A percentile compares a stretch with the other conserved stretches of the same genome.
Evolutionary conservation across 2,113 vertebrate genomes (phyloP).

Genomic region (Tragelaphus buxtoni): DNA sequence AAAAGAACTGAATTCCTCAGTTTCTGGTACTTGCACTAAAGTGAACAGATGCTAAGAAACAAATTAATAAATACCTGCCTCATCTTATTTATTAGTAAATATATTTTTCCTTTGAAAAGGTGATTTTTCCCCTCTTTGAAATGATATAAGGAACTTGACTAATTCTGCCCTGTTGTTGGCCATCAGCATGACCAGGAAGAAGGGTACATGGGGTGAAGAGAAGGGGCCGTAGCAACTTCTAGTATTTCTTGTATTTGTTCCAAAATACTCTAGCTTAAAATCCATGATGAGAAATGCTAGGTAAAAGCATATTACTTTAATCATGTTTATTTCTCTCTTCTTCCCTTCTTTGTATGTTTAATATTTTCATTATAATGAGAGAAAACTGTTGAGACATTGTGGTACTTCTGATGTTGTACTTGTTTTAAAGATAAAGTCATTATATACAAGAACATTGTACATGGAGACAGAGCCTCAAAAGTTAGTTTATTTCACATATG

Average conservation of each 20-base stretch:
- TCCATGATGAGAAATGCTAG: background rate
- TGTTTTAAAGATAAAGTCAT: background rate
- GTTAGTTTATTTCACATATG: background rate
- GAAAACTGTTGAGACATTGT: background rate
- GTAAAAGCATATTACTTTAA: background rate
- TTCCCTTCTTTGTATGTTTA: background rate
- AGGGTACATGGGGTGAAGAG: background rate
- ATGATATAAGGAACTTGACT: background rate
- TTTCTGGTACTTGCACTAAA: background rate
- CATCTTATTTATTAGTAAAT: background rate
- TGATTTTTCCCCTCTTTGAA: background rate
- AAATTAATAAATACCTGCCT: background rate
- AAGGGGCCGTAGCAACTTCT: background rate
- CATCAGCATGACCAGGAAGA: background rate
- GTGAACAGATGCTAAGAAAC: background rate
- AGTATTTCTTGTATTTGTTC: background rate
- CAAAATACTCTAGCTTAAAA: background rate
- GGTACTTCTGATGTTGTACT: background rate
- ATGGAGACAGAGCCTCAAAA: background rate
- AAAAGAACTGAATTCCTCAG: background rate
- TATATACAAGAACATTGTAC: background rate
- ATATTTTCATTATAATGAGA: background rate
- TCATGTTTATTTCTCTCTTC: background rate
- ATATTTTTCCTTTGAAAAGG: background rate
- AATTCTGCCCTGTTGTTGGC: background rate